These are phyloP conservation scores for Brassicogethes aeneus DNA, from an alignment of 2,888 invertebrate species.

Conservation along the genomic window DNA sequence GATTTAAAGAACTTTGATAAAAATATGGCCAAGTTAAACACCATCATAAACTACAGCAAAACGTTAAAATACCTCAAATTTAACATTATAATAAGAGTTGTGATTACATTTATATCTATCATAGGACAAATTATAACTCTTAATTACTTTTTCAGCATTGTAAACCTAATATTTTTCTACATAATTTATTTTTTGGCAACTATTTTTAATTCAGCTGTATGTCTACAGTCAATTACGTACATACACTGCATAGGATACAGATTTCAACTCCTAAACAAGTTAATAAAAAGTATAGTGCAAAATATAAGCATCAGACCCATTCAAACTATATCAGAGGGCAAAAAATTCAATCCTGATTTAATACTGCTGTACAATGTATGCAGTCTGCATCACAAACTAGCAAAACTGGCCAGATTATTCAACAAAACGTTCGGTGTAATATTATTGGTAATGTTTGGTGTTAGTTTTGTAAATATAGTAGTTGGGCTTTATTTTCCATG, in stretches of 20 bases:
- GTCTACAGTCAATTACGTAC: slow-evolving; percentile 2
- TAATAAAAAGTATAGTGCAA: background rate
- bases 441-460: slow-evolving; percentile 21
- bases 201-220: background rate
- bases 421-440: slow-evolving; percentile 24
- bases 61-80: background rate
- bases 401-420: slow-evolving; percentile 19
- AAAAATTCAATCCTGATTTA: background rate
- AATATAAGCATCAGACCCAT: background rate
- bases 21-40: background rate
- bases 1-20: slow-evolving; percentile 4
- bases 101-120: background rate
- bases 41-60: slow-evolving; percentile 3
- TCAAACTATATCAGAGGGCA: background rate
- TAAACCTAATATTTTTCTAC: background rate
- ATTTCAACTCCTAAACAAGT: slow-evolving; percentile 8
- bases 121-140: slow-evolving; percentile 1
- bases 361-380: slow-evolving; percentile 12
- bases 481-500: slow-evolving; percentile 17
- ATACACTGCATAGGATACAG: slow-evolving; percentile 3
- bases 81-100: slow-evolving; percentile 1
- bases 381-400: slow-evolving; percentile 24
- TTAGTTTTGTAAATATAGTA: slow-evolving; percentile 23
- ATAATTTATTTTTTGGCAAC: background rate
- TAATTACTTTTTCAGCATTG: background rate